Percentiles rank a stretch among this genome's conserved stretches.
Conservation (phyloP, 2,797 vertebrate genomes). For the Euthynnus affinis region DNA sequence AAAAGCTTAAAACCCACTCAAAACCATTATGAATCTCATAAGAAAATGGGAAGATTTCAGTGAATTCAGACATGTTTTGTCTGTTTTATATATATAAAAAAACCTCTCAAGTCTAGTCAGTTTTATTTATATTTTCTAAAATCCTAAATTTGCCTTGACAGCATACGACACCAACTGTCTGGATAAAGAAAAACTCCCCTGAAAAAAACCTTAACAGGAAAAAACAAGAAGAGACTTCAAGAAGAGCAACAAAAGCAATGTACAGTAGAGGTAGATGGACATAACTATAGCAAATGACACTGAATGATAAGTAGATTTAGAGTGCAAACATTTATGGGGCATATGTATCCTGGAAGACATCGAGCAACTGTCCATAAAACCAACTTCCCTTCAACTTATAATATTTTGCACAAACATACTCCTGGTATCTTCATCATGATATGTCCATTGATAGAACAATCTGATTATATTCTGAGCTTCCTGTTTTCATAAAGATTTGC, state of each 20-base stretch:
- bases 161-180: not conserved
- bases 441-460: not conserved
- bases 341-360: not conserved
- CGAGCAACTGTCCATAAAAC: no score
- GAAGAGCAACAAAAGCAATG: not conserved
- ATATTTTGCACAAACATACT: not conserved
- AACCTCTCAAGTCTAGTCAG: not conserved
- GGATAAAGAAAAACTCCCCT: not conserved
- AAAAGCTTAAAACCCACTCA: not conserved
- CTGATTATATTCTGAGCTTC: not conserved
- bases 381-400: not conserved
- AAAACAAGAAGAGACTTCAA: not conserved
- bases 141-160: not conserved
- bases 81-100: no score
- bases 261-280: not conserved
- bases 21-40: not conserved
- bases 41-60: not conserved
- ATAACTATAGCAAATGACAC: not conserved
- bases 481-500: slow-evolving; percentile 8
- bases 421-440: not conserved
- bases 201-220: not conserved
- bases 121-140: not conserved
- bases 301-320: not conserved
- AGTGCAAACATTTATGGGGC: not conserved
- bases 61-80: not conserved